These are phyloP conservation scores for Phymorhynchus buccinoides DNA, from an alignment of 1,140 invertebrate genomes.

Conservation along the genomic window DNA sequence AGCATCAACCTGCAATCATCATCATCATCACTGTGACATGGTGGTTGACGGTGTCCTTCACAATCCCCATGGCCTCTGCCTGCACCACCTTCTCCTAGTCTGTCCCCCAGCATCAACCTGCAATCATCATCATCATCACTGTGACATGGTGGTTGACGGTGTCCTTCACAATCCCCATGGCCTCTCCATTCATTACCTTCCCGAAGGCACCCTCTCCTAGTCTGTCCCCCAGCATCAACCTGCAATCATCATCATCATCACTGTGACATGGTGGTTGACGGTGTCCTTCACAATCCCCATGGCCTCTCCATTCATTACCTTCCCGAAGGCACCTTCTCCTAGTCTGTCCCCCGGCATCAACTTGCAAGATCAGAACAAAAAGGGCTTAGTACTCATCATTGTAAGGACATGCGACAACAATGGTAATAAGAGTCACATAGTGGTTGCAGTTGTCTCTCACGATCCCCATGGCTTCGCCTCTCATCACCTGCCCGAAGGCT, in stretches of 20 bases:
- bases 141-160: slow-evolving; percentile 81
- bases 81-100: slow-evolving; percentile 97
- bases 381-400: too few species aligned
- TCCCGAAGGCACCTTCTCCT: slow-evolving; percentile 96
- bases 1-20: slow-evolving; percentile 80
- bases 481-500: slow-evolving; percentile 94
- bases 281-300: slow-evolving; percentile 81
- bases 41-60: slow-evolving; percentile 94
- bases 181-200: slow-evolving; percentile 90
- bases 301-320: slow-evolving; percentile 90
- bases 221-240: slow-evolving; percentile 83
- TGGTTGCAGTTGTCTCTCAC: too few species aligned
- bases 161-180: slow-evolving; percentile 81
- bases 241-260: too few species aligned
- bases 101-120: slow-evolving; percentile 96
- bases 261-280: too few species aligned
- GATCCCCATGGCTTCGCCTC: slow-evolving; percentile 85
- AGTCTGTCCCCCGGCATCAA: slow-evolving; percentile 88
- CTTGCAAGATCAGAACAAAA: too few species aligned
- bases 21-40: too few species aligned
- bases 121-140: slow-evolving; percentile 99
- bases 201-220: slow-evolving; percentile 97
- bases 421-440: too few species aligned
- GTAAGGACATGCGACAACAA: too few species aligned
- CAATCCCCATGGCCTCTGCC: slow-evolving; percentile 98